Evolutionary conservation across 1,140 invertebrate species (phyloP), one percentile per base, ranked within the genome.

Genomic region (Ostrea edulis): DNA sequence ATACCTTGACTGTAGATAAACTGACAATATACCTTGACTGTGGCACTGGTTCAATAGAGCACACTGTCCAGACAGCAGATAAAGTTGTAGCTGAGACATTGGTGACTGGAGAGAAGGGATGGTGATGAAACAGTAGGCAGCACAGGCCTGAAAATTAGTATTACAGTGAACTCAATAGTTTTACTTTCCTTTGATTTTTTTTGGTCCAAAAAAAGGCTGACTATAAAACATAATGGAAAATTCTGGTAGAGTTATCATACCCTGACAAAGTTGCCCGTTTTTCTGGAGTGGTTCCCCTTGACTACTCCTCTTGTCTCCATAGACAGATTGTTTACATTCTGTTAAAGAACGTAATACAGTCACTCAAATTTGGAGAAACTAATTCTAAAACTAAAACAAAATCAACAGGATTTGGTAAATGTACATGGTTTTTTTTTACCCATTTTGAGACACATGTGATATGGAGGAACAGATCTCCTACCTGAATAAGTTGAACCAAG

Each of bases 111-210:
- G 96, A 8, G 98, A 99, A 35, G 98, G 98, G 95, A 99, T 98
- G 0, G 98, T 99, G 58, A 99, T 98, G 94, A 97, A 99, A 95
- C 97, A 97, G 95, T 98, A 99, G 0, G 98, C 98, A 84, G 97
- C 97, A 96, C 98, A 99, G n/a, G 98, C 98, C 95, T 96, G 89
- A 29, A 94, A 91, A 87, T n/a, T 77, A 51, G 44, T 29, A 11
- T 17, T 17, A 71, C 17, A 54, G 17, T 52, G 4, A 68, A 4
- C 4, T 29, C 29, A 29, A 25, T 44, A 25, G 12, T 62, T 0
- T n/a, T 8, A 20, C n/a, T 62, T 20, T 62, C n/a, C 55, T 62
- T 20, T 62, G 55, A n/a, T 62, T 5, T 20, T 62, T 62, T 20
- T 62, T 7, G 7, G 17, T 62, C n/a, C 4, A 62, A 17, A 62